phyloP scores from a whole-genome alignment of 2,888 invertebrate genomes.

The Abrostola triplasia region DNA sequence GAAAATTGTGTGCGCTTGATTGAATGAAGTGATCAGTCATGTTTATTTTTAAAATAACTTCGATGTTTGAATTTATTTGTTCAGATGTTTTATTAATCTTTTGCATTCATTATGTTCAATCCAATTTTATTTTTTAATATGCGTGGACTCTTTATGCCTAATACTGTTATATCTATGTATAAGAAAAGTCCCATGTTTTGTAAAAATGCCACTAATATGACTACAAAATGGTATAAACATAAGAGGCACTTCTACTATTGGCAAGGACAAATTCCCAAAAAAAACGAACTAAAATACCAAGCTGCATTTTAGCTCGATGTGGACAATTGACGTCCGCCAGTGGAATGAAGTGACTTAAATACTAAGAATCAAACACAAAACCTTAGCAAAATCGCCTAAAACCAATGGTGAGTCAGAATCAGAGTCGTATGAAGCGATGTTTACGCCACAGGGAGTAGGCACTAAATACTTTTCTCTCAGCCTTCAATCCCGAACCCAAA shows the following conservation, averaged over 20 bases:
- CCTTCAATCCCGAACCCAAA: slow-evolving; percentile 40
- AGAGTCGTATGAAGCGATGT: slow-evolving; percentile 4
- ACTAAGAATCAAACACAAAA: no score
- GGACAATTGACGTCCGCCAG: background rate
- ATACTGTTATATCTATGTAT: no score
- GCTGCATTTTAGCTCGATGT: no score
- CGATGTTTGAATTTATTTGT: slow-evolving; percentile 19
- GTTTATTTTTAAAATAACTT: slow-evolving; percentile 18
- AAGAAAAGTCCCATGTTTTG: no score
- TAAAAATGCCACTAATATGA: background rate
- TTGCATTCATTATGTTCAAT: no score
- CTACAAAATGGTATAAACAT: background rate
- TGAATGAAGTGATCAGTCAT: slow-evolving; percentile 21
- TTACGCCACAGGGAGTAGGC: slow-evolving; percentile 21
- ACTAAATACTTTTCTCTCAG: slow-evolving; percentile 17
- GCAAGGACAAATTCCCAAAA: no score
- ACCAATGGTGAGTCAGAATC: background rate
- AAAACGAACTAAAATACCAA: no score
- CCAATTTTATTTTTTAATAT: no score
- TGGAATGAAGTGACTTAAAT: background rate
- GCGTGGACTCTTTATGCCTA: no score
- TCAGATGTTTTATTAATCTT: slow-evolving; percentile 7
- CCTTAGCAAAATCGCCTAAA: background rate
- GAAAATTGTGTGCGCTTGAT: slow-evolving; percentile 27
- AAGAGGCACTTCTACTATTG: no score